Percentiles rank a stretch among this genome's conserved stretches.
These are phyloP conservation scores for Poeciliopsis gracilis DNA, from an alignment of 2,797 vertebrate species.

Conservation along the genomic window DNA sequence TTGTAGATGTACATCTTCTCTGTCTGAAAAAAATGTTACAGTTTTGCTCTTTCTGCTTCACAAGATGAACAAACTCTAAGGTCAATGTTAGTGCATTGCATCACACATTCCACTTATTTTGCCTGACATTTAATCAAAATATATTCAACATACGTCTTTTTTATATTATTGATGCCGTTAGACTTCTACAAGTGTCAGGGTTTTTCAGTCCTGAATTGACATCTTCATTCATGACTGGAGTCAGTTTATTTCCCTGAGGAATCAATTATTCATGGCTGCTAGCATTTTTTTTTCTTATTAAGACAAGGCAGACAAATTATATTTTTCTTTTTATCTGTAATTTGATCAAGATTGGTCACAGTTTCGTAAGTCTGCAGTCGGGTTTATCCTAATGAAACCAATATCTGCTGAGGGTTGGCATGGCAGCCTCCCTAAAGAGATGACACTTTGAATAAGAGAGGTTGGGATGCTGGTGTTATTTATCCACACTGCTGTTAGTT, in stretches of 20 bases:
- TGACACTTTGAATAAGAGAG: background rate
- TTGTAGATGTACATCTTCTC: background rate
- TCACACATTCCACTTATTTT: background rate
- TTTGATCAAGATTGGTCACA: constrained; percentile 34
- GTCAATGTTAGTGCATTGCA: constrained; percentile 2
- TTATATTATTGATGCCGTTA: background rate
- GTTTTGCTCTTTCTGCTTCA: constrained; percentile 13
- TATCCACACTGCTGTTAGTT: background rate
- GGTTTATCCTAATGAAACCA: background rate
- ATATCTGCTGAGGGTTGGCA: background rate
- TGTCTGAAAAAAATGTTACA: background rate
- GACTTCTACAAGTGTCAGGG: background rate
- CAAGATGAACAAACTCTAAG: constrained; percentile 18
- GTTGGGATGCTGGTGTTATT: background rate
- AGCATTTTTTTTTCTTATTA: constrained; percentile 17
- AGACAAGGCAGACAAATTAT: constrained; percentile 26
- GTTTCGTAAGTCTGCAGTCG: constrained; percentile 3
- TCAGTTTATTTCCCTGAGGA: constrained; percentile 14
- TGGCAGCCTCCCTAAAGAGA: background rate
- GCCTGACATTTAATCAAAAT: background rate
- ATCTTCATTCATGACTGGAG: background rate
- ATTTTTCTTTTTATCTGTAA: constrained; percentile 23
- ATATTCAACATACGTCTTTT: background rate
- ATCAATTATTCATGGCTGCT: constrained; percentile 49
- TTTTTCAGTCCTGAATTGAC: constrained; percentile 23